phyloP scores from a whole-genome alignment of 2,113 vertebrate genomes.

The Corythornis cristatus region DNA sequence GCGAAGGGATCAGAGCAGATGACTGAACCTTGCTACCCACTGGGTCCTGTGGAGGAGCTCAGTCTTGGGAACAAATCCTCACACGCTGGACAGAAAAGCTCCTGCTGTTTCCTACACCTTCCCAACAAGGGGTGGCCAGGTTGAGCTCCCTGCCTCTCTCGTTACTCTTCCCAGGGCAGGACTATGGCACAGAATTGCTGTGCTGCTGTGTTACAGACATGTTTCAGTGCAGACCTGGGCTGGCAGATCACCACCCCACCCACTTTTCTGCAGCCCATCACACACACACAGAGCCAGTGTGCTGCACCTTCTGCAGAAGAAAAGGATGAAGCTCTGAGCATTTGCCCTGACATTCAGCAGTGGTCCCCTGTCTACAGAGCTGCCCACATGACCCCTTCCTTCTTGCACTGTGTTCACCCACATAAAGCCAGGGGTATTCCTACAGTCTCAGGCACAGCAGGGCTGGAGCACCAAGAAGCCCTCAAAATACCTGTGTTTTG shows the following conservation, averaged over 20 bases:
- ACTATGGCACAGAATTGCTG: not conserved
- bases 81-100: not conserved
- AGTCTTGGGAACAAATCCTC: not conserved
- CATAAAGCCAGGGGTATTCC: not conserved
- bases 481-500: rapidly evolving
- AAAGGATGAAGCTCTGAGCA: not conserved
- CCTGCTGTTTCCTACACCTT: not conserved
- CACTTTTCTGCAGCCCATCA: not conserved
- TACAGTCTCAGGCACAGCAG: not conserved
- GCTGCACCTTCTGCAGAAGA: not conserved
- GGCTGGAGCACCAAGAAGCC: not conserved
- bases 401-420: not conserved
- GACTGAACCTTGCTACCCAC: not conserved
- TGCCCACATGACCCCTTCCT: not conserved
- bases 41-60: not conserved
- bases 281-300: not conserved
- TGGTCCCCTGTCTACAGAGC: not conserved
- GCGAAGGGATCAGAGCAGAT: not conserved
- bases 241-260: not conserved
- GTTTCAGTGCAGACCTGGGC: not conserved
- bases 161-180: not conserved
- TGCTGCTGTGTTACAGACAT: not conserved
- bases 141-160: not conserved
- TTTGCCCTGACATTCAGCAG: not conserved
- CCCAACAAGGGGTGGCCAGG: not conserved